Base-by-base conservation (phyloP, 2,888 invertebrate species). In the Protonemura montana region DNA sequence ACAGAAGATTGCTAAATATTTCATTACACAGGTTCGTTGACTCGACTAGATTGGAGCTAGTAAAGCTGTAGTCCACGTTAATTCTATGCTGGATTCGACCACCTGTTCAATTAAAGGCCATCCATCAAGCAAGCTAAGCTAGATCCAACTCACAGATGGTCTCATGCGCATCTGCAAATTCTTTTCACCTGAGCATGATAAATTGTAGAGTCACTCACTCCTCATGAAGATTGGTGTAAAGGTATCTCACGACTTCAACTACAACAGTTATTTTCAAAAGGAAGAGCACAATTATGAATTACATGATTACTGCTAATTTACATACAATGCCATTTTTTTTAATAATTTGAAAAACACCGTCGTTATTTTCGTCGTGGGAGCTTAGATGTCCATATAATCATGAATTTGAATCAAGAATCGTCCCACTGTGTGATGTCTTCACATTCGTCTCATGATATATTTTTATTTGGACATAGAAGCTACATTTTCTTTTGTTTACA, bases 231-330 rank as follows among this genome's bases (percentile, higher is more conserved):
- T 21, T 35, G 35, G 35, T 35, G 59, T 21, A 59, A 59, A 59
- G 59, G 59, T 59, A 59, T 59, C 59, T 59, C 59, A 59, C 59
- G 59, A 59, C 59, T 59, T 59, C 59, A 59, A 59, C 59, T 21
- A 59, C 21, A 59, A 59, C 59, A 59, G 59, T 59, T 59, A 59
- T 21, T 59, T 59, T 59, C 13, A 21, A 59, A 59, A 59, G 59
- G 59, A 59, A 59, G 59, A 59, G 59, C 59, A 21, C 59, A 59
- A 59, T 59, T 59, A 21, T 59, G 59, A 59, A 59, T 59, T 59
- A 59, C 21, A 59, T 59, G 59, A 59, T 59, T 59, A 59, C 21
- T 59, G 21, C 21, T 59, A 21, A 59, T 59, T 59, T 59, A 21
- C 59, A 59, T 59, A 59, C 59, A 59, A 59, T 59, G 59, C 59